phyloP scores from a whole-genome alignment of 1,140 invertebrate genomes.

The Oscheius sp. region DNA sequence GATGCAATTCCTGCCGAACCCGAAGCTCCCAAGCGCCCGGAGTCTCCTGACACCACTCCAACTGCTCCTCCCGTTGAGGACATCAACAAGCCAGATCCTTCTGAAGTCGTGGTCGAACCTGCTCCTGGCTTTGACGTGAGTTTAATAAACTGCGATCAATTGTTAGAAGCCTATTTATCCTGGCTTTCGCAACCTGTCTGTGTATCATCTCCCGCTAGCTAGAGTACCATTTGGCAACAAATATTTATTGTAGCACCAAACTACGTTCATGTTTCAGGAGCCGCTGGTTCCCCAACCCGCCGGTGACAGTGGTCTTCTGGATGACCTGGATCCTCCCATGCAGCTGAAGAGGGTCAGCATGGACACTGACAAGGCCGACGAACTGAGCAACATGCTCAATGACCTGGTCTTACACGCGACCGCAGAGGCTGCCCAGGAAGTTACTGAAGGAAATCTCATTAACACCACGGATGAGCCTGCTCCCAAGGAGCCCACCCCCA shows the following conservation, averaged over 20 bases:
- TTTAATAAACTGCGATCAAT: too few species aligned
- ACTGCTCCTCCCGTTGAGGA: too few species aligned
- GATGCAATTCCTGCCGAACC: neutral
- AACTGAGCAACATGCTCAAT: neutral
- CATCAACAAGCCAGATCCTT: too few species aligned
- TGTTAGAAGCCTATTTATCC: too few species aligned
- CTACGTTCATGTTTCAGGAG: neutral
- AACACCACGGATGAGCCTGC: neutral
- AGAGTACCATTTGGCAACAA: neutral
- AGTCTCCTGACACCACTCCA: neutral
- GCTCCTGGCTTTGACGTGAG: conserved; percentile 2
- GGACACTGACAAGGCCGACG: conserved; percentile 1
- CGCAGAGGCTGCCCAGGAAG: neutral
- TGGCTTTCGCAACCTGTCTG: too few species aligned
- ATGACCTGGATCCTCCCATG: neutral
- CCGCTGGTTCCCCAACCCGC: neutral
- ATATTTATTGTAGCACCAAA: neutral
- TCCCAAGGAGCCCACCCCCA: too few species aligned
- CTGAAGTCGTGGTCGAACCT: neutral
- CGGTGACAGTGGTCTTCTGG: neutral
- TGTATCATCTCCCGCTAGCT: too few species aligned
- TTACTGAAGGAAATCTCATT: neutral
- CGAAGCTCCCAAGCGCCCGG: neutral
- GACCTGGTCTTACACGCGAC: neutral
- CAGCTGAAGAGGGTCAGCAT: neutral